Conservation (phyloP, 2,797 vertebrate species). For the Falco concolor region DNA sequence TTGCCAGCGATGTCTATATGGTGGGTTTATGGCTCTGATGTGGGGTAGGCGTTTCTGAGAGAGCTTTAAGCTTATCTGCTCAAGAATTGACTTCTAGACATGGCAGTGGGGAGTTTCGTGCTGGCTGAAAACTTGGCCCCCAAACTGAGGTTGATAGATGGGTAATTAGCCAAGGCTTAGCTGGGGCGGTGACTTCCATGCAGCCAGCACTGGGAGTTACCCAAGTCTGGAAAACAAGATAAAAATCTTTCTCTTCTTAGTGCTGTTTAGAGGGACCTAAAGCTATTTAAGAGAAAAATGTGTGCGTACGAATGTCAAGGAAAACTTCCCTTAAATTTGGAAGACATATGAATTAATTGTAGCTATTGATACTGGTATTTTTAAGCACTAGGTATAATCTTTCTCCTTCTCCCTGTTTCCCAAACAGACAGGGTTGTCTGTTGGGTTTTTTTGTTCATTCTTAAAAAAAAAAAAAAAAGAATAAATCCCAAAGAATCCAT, state of each 20-base stretch:
- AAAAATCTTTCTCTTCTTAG: background rate
- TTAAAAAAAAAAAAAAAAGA: background rate
- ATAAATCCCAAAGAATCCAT: background rate
- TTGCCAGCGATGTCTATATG: background rate
- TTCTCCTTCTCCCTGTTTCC: background rate
- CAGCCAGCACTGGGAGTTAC: background rate
- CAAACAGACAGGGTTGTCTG: accelerated
- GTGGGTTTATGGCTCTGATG: background rate
- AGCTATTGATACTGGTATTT: background rate
- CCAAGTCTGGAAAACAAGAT: background rate
- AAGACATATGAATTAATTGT: background rate
- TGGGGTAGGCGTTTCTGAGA: background rate
- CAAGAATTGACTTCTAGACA: background rate
- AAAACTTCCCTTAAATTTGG: background rate
- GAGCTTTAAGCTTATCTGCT: background rate
- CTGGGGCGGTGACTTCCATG: background rate
- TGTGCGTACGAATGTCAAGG: background rate
- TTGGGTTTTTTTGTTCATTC: background rate
- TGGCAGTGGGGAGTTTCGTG: background rate
- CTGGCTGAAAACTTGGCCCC: background rate
- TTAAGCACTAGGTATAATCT: background rate
- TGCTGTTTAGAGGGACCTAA: background rate
- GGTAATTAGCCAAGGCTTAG: background rate
- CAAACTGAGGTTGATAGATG: background rate
- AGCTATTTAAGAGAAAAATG: background rate